Evolutionary conservation across 1,140 invertebrate species (phyloP).

Genomic region (Drosophila grimshawi): DNA sequence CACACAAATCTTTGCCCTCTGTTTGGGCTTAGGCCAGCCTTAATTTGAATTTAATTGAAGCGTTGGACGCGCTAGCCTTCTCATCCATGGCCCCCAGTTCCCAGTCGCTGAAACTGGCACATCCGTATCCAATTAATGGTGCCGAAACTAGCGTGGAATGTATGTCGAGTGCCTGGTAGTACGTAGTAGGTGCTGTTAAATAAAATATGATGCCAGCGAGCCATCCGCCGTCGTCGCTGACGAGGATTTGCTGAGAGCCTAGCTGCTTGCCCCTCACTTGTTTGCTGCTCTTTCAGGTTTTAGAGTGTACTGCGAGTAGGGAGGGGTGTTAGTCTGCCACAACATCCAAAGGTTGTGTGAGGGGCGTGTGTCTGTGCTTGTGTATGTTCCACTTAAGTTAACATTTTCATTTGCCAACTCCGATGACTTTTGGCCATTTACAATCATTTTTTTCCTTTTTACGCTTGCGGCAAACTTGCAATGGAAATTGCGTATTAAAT

Average conservation of each 20-base stretch:
- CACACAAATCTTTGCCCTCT: conserved; percentile 63
- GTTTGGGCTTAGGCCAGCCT: conserved; percentile 69
- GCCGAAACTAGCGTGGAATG: conserved; percentile 76
- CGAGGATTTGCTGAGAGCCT: conserved; percentile 31
- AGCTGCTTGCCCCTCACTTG: conserved; percentile 62
- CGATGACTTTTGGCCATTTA: conserved; percentile 78
- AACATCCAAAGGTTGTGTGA: neutral
- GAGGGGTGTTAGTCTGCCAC: conserved; percentile 4
- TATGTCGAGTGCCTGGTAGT: conserved; percentile 68
- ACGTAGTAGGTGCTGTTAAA: conserved; percentile 70
- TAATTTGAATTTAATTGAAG: conserved; percentile 83
- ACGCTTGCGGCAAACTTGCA: conserved; percentile 43
- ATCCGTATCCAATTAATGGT: conserved; percentile 82
- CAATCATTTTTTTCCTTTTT: conserved; percentile 67
- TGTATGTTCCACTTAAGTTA: conserved; percentile 78
- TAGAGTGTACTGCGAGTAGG: neutral
- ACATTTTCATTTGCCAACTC: conserved; percentile 80
- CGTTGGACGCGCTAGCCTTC: conserved; percentile 29
- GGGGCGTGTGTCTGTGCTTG: conserved; percentile 26
- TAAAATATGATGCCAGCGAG: conserved; percentile 69
- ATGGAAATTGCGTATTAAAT: conserved; percentile 78
- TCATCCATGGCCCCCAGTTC: neutral
- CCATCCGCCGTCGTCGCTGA: conserved; percentile 32
- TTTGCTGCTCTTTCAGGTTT: conserved; percentile 55
- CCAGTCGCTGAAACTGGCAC: conserved; percentile 71